Evolutionary conservation across 2,113 vertebrate species (phyloP).

Genomic region (Otis tarda): DNA sequence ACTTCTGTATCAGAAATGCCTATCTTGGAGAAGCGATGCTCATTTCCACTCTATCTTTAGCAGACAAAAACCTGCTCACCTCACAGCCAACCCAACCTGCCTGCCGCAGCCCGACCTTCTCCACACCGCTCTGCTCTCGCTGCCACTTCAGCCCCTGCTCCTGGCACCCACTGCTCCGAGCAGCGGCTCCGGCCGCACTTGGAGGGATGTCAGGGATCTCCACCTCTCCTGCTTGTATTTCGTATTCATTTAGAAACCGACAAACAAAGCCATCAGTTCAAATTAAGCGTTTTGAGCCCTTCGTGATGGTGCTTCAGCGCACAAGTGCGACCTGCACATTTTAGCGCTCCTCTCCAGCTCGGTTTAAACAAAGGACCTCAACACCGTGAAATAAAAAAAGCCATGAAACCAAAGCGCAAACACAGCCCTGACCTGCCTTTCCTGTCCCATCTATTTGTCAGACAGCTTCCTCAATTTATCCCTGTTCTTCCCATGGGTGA

Average conservation of each 20-base stretch:
- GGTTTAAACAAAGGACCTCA: neutral
- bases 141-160: neutral
- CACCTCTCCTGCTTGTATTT: neutral
- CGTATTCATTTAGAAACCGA: neutral
- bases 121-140: neutral
- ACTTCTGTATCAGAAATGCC: neutral
- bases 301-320: fast-evolving
- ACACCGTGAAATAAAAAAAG: neutral
- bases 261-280: neutral
- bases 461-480: conserved; percentile 2
- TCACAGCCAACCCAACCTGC: neutral
- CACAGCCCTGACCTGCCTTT: neutral
- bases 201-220: neutral
- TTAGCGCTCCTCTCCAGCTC: neutral
- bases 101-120: neutral
- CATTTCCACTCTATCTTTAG: conserved; percentile 21
- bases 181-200: fast-evolving
- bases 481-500: neutral
- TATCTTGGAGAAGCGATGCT: neutral
- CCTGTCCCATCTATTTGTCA: neutral
- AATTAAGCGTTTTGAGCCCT: neutral
- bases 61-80: neutral
- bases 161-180: fast-evolving
- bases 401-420: neutral
- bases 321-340: neutral